Percentiles rank a stretch among this genome's conserved stretches.
Evolutionary conservation across 2,113 vertebrate species (phyloP).

Genomic region (Penelope pileata): DNA sequence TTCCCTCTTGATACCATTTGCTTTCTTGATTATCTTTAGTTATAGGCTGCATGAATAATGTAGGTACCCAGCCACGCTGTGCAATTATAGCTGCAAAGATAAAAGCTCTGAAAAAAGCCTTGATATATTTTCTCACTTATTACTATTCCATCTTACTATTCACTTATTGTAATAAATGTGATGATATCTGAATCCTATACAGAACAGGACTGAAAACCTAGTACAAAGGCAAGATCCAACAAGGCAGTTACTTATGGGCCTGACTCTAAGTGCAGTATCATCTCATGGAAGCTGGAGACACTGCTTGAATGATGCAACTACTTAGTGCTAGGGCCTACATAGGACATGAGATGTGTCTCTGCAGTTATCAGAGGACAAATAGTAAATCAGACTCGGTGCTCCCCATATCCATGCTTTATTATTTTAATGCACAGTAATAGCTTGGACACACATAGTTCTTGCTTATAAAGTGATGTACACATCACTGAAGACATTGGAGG

Average conservation of each 20-base stretch:
- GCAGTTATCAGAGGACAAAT: not conserved
- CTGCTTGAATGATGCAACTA: not conserved
- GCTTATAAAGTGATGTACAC: not conserved
- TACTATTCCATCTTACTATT: not conserved
- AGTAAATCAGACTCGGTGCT: not conserved
- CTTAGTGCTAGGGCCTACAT: not conserved
- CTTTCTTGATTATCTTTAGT: slow-evolving; percentile 1
- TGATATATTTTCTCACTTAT: not conserved
- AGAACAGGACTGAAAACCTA: not conserved
- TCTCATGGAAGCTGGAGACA: not conserved
- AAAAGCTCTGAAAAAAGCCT: not conserved
- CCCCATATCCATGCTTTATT: not conserved
- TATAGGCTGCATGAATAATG: slow-evolving; percentile 12
- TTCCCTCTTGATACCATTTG: not conserved
- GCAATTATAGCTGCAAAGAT: not conserved
- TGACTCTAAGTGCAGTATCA: not conserved
- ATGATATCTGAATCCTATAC: not conserved
- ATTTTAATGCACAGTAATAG: not conserved
- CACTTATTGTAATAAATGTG: not conserved
- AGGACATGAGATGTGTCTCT: not conserved
- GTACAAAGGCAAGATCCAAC: not conserved
- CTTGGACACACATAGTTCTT: not conserved
- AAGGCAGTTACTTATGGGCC: not conserved
- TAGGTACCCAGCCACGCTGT: not conserved
- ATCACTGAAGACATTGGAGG: not conserved